These are phyloP conservation scores for Aspidoscelis tigris DNA, from an alignment of 2,113 vertebrate species.

Conservation along the genomic window DNA sequence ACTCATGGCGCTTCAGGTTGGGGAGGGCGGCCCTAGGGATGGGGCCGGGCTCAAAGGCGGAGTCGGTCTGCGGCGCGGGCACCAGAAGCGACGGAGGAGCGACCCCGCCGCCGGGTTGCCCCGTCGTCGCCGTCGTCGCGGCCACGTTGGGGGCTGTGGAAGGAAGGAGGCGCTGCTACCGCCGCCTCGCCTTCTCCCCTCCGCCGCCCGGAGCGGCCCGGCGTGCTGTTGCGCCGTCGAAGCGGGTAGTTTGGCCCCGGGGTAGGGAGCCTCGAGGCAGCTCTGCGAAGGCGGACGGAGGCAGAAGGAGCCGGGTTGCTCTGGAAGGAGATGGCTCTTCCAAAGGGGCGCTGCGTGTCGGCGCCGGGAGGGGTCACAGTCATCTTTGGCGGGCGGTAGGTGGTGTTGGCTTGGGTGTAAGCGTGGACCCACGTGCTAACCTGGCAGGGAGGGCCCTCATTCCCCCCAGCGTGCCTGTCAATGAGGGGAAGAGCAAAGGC, in stretches of 20 bases:
- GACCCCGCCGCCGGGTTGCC: not conserved
- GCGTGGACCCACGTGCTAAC: not conserved
- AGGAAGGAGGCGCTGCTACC: constrained; percentile 36
- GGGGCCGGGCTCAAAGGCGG: constrained; percentile 34
- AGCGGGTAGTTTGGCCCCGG: not conserved
- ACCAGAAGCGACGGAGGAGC: not conserved
- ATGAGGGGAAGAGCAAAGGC: constrained; percentile 48
- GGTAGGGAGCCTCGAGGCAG: not conserved
- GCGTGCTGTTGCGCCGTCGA: too few relatives aligned
- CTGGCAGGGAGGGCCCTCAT: not conserved
- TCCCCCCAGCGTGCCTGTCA: constrained; percentile 2
- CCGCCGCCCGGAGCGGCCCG: not conserved
- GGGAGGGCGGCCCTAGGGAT: not conserved
- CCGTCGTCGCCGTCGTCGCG: not conserved
- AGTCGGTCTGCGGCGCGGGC: not conserved
- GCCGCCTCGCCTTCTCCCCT: too few relatives aligned
- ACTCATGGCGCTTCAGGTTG: not conserved
- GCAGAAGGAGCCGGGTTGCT: not conserved
- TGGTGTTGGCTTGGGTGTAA: not conserved
- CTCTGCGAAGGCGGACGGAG: not conserved
- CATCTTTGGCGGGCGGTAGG: constrained; percentile 17
- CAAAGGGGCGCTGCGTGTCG: not conserved
- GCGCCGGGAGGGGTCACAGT: not conserved
- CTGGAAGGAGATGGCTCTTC: not conserved
- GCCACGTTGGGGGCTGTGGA: constrained; percentile 4